These are phyloP conservation scores for Scaeva pyrastri DNA, from an alignment of 2,888 invertebrate species.

Conservation along the genomic window DNA sequence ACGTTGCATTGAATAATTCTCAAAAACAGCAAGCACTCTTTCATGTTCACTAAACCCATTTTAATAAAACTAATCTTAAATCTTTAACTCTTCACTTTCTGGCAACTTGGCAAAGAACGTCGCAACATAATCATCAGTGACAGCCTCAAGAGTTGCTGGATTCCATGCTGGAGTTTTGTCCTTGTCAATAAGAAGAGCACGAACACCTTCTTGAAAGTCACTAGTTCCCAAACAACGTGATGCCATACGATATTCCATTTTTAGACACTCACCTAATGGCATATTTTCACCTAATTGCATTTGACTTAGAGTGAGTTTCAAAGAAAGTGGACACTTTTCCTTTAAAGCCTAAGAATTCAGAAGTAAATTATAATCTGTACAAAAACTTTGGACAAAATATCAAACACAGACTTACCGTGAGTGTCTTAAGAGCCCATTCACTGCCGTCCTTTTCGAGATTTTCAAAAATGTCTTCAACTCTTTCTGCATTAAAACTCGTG, in stretches of 20 bases:
- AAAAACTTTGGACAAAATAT: background rate
- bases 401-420: conserved; percentile 84
- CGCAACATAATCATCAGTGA: conserved; percentile 90
- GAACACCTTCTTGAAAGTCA: conserved; percentile 95
- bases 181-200: conserved; percentile 95
- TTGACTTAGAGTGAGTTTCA: conserved; percentile 93
- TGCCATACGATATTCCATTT: conserved; percentile 94
- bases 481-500: conserved; percentile 89
- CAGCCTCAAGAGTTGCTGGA: conserved; percentile 90
- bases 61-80: conserved; percentile 76
- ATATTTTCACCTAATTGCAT: conserved; percentile 90
- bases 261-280: conserved; percentile 91
- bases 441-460: conserved; percentile 91
- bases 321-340: conserved; percentile 95
- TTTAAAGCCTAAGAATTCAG: conserved; percentile 84
- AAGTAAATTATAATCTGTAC: background rate
- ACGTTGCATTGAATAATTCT: too few species aligned
- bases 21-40: too few species aligned
- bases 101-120: conserved; percentile 91
- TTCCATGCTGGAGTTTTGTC: conserved; percentile 97
- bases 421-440: conserved; percentile 91
- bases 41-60: background rate
- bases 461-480: conserved; percentile 91
- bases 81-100: conserved; percentile 87
- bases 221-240: conserved; percentile 87